Base-by-base conservation (phyloP, 2,797 vertebrate species). In the Myoxocephalus aenaeus region DNA sequence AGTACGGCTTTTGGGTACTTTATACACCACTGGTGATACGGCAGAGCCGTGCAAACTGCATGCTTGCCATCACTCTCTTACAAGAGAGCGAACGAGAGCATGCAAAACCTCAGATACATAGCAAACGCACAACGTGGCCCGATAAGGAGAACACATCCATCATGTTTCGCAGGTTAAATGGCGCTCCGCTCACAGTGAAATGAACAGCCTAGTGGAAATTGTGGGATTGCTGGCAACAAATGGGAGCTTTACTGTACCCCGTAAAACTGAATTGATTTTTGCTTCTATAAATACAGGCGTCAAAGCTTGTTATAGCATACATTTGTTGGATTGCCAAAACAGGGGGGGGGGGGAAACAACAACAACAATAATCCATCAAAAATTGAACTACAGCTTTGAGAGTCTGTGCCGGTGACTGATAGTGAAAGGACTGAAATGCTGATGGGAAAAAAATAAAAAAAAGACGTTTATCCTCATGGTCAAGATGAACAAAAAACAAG, bases 111-210 rank as follows among this genome's bases (percentile, higher is more conserved):
- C 44, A 56, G 48, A 69, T 69, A 4, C 10, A n/a, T 11, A 75
- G 72, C 44, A 25, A 80, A 74, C 36, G 54, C 57, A 63, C 44
- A 25, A 36, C 27, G 5, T 59, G 17, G 27, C 36, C 54, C 44
- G 71, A 80, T 79, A 79, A 82, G 15, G 29, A 66, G 27, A 77
- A 38, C 67, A 64, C 67, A 80, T 78, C 73, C 67, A 82, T 82
- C 77, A 75, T 13, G 73, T 25, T 12, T 29, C 38, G 70, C 14
- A 15, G 77, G 73, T 79, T 71, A 56, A 81, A 77, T 40, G 4
- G 68, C 70, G 69, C 51, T 36, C 59, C 3, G 32, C 59, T 36
- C n/a, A 40, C 72, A 44, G 54, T 44, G 64, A 84, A 79, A 81
- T 12, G 10, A 75, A 70, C 29, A 36, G 46, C 1, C 38, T 3